Base-by-base conservation (phyloP, 92 coral and sea anemone genomes). In the Palythoa caribaeorum region DNA sequence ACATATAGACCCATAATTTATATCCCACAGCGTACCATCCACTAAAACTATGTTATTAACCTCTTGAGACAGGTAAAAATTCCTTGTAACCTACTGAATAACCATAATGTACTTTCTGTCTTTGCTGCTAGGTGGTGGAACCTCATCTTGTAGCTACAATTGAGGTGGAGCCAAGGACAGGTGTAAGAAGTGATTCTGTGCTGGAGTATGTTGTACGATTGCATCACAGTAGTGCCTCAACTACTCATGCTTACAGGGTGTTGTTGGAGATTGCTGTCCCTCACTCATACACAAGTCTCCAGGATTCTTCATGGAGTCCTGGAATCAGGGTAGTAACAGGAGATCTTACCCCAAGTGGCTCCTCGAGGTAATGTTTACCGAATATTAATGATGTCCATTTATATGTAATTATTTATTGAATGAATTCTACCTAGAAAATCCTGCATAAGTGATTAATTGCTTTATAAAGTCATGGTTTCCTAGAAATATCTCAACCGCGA, bases 211-310 rank as follows among this genome's bases (percentile, higher is more conserved):
- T 92, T 1, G 93, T 93, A 2, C 89, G 83, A 19, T 76, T 97
- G 74, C 71, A 28, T 5, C 97, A 92, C 77, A 90, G 87, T 79
- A 12, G 47, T 13, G 1, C 19, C 9, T 94, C 99, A 13, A 90
- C 90, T 6, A 78, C 98, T 55, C 90, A 87, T 73, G 99, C 99
- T 1, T 97, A 90, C 83, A 88, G 94, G 83, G 87, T 95, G 51
- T 83, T 94, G 9, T 85, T 97, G 36, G 98, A 95, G 79, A 74
- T 97, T 52, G 94, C 97, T 0, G 91, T 94, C 19, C 96, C 97
- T 9, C 88, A 84, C 77, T 86, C 90, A 35, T 89, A 94, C 83
- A 73, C 94, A 38, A 76, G 6, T 2, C 85, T 91, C 53, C 92
- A 80, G 60, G 88, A 70, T 51, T 74, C 78, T 48, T 63, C 77